Evolutionary conservation across 2,888 invertebrate species (phyloP), one percentile per base, ranked within the genome.

Genomic region (Tiliacea citrago): DNA sequence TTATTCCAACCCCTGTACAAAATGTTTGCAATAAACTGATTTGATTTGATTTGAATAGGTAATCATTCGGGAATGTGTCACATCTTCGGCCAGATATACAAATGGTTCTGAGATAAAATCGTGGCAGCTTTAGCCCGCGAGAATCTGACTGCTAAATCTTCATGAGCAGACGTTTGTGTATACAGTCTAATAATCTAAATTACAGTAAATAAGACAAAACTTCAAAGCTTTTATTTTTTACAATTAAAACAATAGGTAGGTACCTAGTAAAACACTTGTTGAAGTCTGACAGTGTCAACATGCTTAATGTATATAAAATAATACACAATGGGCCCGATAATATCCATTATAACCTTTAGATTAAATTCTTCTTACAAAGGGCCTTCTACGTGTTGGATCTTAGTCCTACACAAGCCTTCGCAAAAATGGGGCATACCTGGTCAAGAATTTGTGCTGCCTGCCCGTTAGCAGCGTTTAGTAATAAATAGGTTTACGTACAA

Each of bases 311-410:
- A 65, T 61, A 42, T 72, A 77, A 77, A 24, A n/a, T 49, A 58
- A 58, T 53, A 47, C 60, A 73, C 53, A 73, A 81, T 21, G 7
- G 58, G 42, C 35, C 55, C 72, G 68, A 82, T 29, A 29, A 29
- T 29, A 29, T 77, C 60, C 73, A 82, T 77, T 72, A 82, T 77
- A 69, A 73, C 66, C 49, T 63, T 67, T 79, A 83, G 42, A 81
- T 81, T 69, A 83, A 81, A 81, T 81, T 81, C 83, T 79, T 83
- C 83, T 79, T 60, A 63, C 62, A 57, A 83, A 73, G 67, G 68
- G 74, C 62, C 42, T 42, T 45, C 16, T 83, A 83, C 81, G 74
- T 83, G 81, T 81, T 60, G 60, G 63, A 83, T 35, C 62, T 73
- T 73, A 55, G 39, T 8, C 10, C 24, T 66, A 47, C 24, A 57